A percentile compares a stretch with the other conserved stretches of the same genome.
Evolutionary conservation across 2,113 vertebrate genomes (phyloP).

Genomic region (Malurus elegans): DNA sequence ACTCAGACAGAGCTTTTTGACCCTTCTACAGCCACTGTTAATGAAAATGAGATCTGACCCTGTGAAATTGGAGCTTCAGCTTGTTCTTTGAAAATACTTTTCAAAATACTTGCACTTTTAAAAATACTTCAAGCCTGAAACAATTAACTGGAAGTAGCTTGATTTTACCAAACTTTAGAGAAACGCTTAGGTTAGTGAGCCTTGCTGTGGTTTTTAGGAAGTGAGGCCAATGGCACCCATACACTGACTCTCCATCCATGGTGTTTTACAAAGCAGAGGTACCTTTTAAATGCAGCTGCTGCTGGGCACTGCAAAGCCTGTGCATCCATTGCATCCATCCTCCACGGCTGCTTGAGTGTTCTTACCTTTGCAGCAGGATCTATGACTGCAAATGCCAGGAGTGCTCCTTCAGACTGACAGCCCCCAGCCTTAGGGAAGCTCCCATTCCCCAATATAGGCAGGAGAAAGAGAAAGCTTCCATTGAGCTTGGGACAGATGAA

Average conservation of each 20-base stretch:
- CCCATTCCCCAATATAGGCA: neutral
- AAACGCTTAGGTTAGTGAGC: neutral
- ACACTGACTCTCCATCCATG: neutral
- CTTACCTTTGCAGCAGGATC: neutral
- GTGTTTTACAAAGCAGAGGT: neutral
- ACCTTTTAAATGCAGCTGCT: neutral
- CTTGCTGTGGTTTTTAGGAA: neutral
- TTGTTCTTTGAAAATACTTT: neutral
- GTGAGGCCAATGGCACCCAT: neutral
- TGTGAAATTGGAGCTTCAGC: neutral
- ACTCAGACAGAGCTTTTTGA: slow-evolving; percentile 9
- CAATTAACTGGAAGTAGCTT: neutral
- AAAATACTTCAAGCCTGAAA: neutral
- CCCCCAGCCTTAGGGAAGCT: neutral
- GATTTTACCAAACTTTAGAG: neutral
- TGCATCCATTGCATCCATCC: no score
- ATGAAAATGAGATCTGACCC: neutral
- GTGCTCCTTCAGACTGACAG: fast-evolving
- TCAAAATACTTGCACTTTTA: neutral
- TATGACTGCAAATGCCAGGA: neutral
- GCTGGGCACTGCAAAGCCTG: neutral
- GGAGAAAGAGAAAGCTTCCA: neutral
- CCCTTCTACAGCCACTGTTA: neutral
- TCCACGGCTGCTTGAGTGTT: neutral
- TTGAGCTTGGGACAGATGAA: neutral